These are phyloP conservation scores for Condylura cristata DNA, from an alignment of 2,113 vertebrate species.

Conservation along the genomic window DNA sequence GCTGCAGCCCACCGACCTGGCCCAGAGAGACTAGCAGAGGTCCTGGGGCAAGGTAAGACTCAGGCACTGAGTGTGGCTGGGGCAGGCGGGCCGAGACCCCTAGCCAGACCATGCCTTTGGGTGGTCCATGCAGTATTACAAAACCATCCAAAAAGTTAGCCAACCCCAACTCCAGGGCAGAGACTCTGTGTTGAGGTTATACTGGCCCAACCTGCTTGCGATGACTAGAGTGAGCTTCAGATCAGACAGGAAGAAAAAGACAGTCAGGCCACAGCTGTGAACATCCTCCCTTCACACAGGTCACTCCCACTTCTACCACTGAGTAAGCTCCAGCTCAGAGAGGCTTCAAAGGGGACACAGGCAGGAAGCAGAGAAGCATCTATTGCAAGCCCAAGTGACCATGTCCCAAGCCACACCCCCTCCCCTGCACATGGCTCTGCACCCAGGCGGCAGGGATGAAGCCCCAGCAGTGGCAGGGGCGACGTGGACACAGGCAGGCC, in stretches of 20 bases:
- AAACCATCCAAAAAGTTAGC: neutral
- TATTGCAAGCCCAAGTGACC: neutral
- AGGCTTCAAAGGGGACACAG: rapidly evolving
- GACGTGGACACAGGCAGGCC: too few relatives aligned
- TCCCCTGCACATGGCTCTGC: rapidly evolving
- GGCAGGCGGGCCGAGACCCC: neutral
- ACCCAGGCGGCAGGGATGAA: neutral
- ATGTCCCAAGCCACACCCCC: neutral
- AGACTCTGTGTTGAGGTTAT: neutral
- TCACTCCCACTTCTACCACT: neutral
- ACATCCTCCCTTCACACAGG: neutral
- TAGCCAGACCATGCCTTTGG: neutral
- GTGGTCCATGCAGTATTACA: neutral
- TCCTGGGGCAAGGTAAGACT: neutral
- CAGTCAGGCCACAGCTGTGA: rapidly evolving
- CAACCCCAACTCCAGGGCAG: too few relatives aligned
- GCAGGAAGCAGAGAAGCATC: neutral
- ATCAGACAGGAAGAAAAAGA: neutral
- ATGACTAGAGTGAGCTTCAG: neutral
- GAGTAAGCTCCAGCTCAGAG: neutral
- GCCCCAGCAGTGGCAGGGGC: neutral
- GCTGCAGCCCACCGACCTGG: neutral
- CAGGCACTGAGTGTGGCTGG: neutral
- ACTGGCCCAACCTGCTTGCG: neutral
- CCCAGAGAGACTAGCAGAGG: neutral